Base-by-base conservation (phyloP, 2,888 invertebrate species). In the Ectemnius lituratus region DNA sequence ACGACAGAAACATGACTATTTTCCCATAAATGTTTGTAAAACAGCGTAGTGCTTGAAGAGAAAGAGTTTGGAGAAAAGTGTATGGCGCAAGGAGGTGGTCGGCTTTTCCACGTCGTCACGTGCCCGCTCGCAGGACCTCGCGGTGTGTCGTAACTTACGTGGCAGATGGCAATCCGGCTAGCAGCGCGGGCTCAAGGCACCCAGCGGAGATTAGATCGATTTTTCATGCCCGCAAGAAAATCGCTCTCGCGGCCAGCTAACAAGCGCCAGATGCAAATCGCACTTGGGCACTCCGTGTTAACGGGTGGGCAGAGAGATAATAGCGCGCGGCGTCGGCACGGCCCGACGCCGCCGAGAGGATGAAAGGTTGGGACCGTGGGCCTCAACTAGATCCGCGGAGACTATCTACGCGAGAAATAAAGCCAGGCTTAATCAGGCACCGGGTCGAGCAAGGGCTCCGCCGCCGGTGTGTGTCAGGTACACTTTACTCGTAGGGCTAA, bases 231-330 rank as follows among this genome's bases (percentile, higher is more conserved):
- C 76, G 79, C 79, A 76, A 83, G 86, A 84, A 86, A 87, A 87
- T 87, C 84, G 82, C 78, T 83, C 82, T 80, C 75, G 75, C 66
- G 71, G 73, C 37, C 37, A 11, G 73, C 85, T 87, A 88, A 88
- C 88, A 88, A 88, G 88, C 88, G 82, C 84, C 88, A 88, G 88
- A 88, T 88, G 88, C 88, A 85, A 88, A 88, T 88, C 88, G 83
- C 78, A 62, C 46, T 62, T 11, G 70, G 70, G 49, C 73, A 75
- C 72, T 70, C 68, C 49, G 28, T 68, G 75, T 70, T 75, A 67
- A 75, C 69, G 73, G 67, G 70, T 49, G 47, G 56, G 11, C 67
- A 46, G 63, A 37, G 37, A 66, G 68, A 76, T 67, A 64, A 70
- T 68, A 69, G 63, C 62, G 27, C 16, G 52, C 52, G 14, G 23